phyloP scores from a whole-genome alignment of 2,113 vertebrate species.

The Falcunculus frontatus region DNA sequence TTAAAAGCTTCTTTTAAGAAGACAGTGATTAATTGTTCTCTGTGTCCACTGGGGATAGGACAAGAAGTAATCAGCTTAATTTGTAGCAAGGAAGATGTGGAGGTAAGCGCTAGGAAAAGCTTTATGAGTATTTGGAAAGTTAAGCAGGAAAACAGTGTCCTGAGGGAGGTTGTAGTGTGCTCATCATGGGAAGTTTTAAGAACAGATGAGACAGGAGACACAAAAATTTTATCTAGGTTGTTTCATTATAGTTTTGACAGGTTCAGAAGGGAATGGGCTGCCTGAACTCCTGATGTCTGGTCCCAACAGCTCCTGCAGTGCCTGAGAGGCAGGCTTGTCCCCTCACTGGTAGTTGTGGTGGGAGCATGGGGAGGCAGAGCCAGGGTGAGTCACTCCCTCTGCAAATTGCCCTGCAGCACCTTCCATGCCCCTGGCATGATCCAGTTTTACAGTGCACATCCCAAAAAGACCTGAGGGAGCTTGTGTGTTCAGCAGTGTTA shows the following conservation, averaged over 20 bases:
- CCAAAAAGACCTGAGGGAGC: not conserved
- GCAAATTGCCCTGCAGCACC: not conserved
- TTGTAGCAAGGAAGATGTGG: conserved; percentile 27
- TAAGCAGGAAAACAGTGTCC: conserved; percentile 1
- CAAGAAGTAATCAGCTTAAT: conserved; percentile 50
- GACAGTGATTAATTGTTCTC: conserved; percentile 47
- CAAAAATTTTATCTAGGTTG: not conserved
- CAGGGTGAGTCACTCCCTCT: not conserved
- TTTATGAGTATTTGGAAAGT: conserved; percentile 4
- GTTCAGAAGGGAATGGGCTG: not conserved
- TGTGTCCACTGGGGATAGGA: not conserved
- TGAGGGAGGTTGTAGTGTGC: not conserved
- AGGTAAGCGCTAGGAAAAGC: conserved; percentile 8
- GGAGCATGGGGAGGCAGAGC: not conserved
- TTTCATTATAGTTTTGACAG: not conserved
- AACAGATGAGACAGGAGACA: not conserved
- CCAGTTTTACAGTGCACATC: not conserved
- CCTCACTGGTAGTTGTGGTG: not conserved
- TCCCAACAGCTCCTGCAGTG: not conserved
- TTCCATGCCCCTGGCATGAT: not conserved
- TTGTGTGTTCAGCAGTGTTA: not conserved
- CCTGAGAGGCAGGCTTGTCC: not conserved
- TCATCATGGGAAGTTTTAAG: not conserved
- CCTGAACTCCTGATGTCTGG: not conserved
- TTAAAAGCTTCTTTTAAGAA: conserved; percentile 53